A percentile compares a stretch with the other conserved stretches of the same genome.
Evolutionary conservation across 2,113 vertebrate species (phyloP).

Genomic region (Brienomyrus brachyistius): DNA sequence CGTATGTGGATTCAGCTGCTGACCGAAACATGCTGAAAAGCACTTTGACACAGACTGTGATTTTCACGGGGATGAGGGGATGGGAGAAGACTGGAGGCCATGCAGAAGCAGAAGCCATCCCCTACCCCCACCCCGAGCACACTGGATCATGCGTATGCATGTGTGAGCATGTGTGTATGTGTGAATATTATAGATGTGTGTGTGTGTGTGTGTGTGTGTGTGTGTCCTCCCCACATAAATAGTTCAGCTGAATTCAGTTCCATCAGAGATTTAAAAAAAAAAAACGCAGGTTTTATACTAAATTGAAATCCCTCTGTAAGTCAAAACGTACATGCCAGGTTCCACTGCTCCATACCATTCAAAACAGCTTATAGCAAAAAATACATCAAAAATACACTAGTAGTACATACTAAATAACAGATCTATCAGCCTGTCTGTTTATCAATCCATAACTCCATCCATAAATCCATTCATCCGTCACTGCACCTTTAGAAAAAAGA

Average conservation of each 20-base stretch:
- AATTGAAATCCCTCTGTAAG: not conserved
- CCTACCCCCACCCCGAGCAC: not conserved
- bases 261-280: not conserved
- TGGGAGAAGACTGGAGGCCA: not conserved
- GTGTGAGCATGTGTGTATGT: not conserved
- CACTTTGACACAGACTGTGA: slow-evolving; percentile 7
- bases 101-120: not conserved
- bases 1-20: slow-evolving; percentile 23
- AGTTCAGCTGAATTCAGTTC: not conserved
- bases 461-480: not conserved
- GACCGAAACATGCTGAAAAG: slow-evolving; percentile 19
- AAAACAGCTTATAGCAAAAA: not conserved
- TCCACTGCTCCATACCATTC: not conserved
- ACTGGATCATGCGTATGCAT: not conserved
- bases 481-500: not conserved
- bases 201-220: not conserved
- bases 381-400: not conserved
- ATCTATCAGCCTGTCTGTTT: not conserved
- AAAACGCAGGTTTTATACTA: not conserved
- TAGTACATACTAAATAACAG: not conserved
- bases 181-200: not conserved
- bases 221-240: not conserved
- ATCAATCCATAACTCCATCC: not conserved
- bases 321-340: not conserved
- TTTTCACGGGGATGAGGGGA: slow-evolving; percentile 17